Evolutionary conservation across 2,888 invertebrate species (phyloP).

Genomic region (Heliconius sara): DNA sequence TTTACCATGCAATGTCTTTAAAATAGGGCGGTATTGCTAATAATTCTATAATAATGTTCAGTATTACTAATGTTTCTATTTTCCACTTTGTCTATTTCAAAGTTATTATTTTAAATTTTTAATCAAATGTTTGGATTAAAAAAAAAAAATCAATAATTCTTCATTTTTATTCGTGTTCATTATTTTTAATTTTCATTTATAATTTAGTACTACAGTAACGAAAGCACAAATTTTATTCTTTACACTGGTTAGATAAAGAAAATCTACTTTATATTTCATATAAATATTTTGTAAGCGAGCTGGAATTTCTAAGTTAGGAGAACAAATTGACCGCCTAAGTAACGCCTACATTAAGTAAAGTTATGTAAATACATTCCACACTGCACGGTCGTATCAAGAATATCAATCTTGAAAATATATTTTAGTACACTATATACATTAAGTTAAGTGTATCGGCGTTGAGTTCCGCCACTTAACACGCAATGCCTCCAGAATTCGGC

Average conservation of each 20-base stretch:
- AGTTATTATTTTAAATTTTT: neutral
- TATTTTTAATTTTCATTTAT: neutral
- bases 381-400: conserved; percentile 4
- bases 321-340: conserved; percentile 19
- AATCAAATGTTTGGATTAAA: too few species aligned
- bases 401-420: conserved; percentile 13
- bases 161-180: neutral
- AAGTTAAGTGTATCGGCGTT: too few species aligned
- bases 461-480: too few species aligned
- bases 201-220: too few species aligned
- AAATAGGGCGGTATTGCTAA: too few species aligned
- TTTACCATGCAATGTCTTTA: too few species aligned
- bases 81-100: neutral
- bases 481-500: too few species aligned
- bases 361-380: conserved; percentile 18
- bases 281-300: neutral
- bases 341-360: conserved; percentile 19
- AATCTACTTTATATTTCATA: neutral
- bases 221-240: neutral
- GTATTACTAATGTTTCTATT: neutral
- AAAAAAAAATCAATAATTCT: neutral
- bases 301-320: conserved; percentile 1
- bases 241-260: too few species aligned
- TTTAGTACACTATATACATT: neutral
- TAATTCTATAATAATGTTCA: too few species aligned